Conservation (phyloP, 1,140 invertebrate species). For the Lerema accius region DNA sequence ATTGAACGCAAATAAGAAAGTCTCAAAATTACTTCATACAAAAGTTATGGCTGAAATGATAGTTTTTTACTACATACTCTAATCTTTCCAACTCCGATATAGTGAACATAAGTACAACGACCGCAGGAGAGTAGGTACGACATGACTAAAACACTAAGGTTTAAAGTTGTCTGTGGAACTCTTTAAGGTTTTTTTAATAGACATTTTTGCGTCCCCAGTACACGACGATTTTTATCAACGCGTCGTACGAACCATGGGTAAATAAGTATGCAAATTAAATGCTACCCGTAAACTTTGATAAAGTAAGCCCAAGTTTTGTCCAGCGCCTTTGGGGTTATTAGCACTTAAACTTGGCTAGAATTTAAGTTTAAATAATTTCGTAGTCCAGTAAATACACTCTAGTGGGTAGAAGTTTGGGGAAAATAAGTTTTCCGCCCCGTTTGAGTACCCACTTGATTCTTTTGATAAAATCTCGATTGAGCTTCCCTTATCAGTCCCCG, state of each 20-base stretch:
- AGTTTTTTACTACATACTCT: no score
- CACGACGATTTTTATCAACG: conserved; percentile 9
- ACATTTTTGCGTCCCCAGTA: no score
- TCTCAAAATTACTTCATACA: no score
- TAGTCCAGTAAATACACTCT: conserved; percentile 53
- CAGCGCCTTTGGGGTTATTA: conserved; percentile 46
- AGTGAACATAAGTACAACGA: no score
- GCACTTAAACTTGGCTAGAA: conserved; percentile 50
- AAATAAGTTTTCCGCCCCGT: neutral
- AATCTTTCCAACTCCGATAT: no score
- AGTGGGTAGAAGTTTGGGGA: conserved; percentile 21
- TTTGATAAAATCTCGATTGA: conserved; percentile 13
- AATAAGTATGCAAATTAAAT: conserved; percentile 46
- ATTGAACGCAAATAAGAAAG: no score
- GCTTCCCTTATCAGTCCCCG: neutral
- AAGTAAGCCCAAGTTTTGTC: conserved; percentile 45
- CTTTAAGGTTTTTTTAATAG: no score
- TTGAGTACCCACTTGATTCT: conserved; percentile 5
- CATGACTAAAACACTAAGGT: no score
- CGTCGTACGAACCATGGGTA: conserved; percentile 10
- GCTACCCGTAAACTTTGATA: conserved; percentile 44
- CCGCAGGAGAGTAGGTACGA: no score
- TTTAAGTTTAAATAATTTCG: conserved; percentile 59
- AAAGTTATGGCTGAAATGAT: no score
- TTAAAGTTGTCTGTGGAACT: no score